Percentiles rank a stretch among this genome's conserved stretches.
Evolutionary conservation across 2,797 vertebrate genomes (phyloP).

Genomic region (Momotus momota): DNA sequence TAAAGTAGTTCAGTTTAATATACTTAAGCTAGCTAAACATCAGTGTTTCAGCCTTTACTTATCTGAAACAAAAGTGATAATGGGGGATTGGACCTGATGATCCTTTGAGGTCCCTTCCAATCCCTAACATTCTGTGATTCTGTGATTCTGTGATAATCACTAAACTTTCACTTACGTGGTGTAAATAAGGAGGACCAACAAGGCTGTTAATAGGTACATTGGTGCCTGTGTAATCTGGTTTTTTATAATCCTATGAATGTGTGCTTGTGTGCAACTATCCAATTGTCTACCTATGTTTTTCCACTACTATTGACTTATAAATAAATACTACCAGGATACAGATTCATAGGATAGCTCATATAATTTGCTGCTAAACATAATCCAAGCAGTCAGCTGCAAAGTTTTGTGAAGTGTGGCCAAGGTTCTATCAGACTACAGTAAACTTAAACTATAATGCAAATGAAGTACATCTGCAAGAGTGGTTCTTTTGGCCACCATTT

Average conservation of each 20-base stretch:
- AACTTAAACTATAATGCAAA: background rate
- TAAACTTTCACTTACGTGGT: background rate
- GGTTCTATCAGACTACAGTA: background rate
- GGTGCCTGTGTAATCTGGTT: background rate
- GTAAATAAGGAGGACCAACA: background rate
- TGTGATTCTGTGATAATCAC: background rate
- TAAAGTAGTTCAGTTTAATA: background rate
- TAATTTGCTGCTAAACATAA: background rate
- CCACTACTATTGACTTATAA: background rate
- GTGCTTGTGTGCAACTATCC: background rate
- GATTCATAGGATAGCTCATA: background rate
- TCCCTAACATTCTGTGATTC: too few species aligned
- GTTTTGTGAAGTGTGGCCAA: background rate
- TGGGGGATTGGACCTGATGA: too few species aligned
- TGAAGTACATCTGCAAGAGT: background rate
- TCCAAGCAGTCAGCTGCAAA: background rate
- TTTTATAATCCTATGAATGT: background rate
- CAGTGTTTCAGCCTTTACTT: background rate
- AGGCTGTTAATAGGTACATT: background rate
- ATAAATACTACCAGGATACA: background rate
- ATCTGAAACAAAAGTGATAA: background rate
- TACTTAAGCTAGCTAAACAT: background rate
- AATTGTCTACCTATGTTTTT: background rate
- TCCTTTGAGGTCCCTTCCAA: too few species aligned
- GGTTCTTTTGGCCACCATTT: background rate